Conservation (phyloP, 2,797 vertebrate species). For the Artibeus lituratus region DNA sequence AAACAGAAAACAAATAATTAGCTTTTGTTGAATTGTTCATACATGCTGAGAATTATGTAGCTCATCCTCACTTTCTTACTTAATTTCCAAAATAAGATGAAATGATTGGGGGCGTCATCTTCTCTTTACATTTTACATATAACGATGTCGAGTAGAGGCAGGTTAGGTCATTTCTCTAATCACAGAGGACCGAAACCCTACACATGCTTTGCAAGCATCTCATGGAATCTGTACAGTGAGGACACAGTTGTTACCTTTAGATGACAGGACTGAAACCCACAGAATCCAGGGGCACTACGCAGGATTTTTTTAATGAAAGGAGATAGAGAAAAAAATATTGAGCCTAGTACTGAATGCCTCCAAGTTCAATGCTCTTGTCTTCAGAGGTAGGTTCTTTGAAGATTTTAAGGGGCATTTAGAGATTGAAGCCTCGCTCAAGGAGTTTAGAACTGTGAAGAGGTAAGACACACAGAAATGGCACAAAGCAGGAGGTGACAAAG, state of each 20-base stretch:
- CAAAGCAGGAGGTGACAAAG: not conserved
- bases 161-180: not conserved
- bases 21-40: not conserved
- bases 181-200: not conserved
- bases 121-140: not conserved
- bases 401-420: not conserved
- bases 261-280: not conserved
- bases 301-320: not conserved
- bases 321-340: not conserved
- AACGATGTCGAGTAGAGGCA: not conserved
- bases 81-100: not conserved
- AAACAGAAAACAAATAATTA: not conserved
- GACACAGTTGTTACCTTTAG: not conserved
- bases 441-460: not conserved
- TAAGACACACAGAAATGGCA: not conserved
- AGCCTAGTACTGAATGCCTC: not conserved
- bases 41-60: not conserved
- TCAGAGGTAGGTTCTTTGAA: not conserved
- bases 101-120: not conserved
- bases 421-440: not conserved
- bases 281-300: not conserved
- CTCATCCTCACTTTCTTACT: not conserved
- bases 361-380: not conserved
- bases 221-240: not conserved
- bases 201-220: not conserved